A percentile compares a stretch with the other conserved stretches of the same genome.
phyloP scores from a whole-genome alignment of 2,797 vertebrate species.

The Microtus agrestis region DNA sequence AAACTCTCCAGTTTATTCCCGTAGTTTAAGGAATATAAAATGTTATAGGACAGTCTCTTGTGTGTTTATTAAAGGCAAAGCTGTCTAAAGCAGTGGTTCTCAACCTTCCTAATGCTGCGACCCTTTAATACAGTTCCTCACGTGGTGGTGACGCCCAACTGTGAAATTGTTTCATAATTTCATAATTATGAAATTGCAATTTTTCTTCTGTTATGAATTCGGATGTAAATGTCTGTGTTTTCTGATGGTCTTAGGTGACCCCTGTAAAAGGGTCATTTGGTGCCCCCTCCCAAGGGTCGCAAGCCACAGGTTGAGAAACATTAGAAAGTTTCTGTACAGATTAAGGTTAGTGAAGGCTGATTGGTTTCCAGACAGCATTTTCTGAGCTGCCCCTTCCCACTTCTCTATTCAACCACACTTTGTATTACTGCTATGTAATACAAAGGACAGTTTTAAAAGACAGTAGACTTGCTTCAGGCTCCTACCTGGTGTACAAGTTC shows the following conservation, averaged over 20 bases:
- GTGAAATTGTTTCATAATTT: neutral
- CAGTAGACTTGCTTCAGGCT: neutral
- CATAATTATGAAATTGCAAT: neutral
- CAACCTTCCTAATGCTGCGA: neutral
- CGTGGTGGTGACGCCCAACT: accelerated
- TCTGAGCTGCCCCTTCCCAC: neutral
- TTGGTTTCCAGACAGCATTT: neutral
- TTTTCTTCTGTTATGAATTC: neutral
- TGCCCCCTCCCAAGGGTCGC: neutral
- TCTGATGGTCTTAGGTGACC: neutral
- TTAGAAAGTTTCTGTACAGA: neutral
- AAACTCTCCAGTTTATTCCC: neutral
- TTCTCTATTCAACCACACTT: slow-evolving; percentile 45
- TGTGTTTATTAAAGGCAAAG: slow-evolving; percentile 2
- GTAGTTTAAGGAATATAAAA: neutral
- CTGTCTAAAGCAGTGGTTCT: neutral
- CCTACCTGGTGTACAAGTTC: slow-evolving; percentile 98
- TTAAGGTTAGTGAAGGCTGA: neutral
- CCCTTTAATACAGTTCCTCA: neutral
- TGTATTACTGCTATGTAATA: neutral
- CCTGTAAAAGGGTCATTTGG: neutral
- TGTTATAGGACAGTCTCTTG: neutral
- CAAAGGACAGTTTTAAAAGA: neutral
- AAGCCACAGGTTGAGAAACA: neutral
- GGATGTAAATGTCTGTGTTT: neutral